A percentile compares a stretch with the other conserved stretches of the same genome.
These are phyloP conservation scores for Tylochromis polylepis DNA, from an alignment of 2,113 vertebrate species.

Conservation along the genomic window DNA sequence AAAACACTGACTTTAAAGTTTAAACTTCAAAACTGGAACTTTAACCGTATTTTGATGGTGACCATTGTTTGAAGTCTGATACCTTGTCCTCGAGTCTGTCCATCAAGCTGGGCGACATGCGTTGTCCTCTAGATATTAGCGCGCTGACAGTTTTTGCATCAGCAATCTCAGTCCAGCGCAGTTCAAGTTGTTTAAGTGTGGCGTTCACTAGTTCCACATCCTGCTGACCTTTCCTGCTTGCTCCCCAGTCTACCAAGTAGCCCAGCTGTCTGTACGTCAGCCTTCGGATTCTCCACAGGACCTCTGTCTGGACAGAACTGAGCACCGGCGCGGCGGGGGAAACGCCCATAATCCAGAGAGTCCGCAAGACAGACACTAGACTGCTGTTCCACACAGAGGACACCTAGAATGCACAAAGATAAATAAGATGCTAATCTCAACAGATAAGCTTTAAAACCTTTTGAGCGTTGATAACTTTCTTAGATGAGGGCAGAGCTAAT, in stretches of 20 bases:
- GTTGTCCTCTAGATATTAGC: slow-evolving; percentile 69
- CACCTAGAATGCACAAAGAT: slow-evolving; percentile 61
- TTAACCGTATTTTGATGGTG: neutral
- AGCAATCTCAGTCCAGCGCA: slow-evolving; percentile 86
- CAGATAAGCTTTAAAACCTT: neutral
- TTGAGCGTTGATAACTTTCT: neutral
- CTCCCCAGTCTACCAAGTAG: slow-evolving; percentile 66
- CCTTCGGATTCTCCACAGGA: slow-evolving; percentile 82
- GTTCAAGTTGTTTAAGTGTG: slow-evolving; percentile 81
- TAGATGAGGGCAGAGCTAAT: neutral
- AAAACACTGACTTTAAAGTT: neutral
- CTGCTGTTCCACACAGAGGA: slow-evolving; percentile 72
- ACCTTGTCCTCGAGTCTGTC: slow-evolving; percentile 93
- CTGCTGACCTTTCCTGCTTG: slow-evolving; percentile 25
- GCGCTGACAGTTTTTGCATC: slow-evolving; percentile 65
- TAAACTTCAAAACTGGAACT: neutral
- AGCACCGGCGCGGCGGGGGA: slow-evolving; percentile 11
- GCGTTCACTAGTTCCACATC: slow-evolving; percentile 60
- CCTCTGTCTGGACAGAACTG: slow-evolving; percentile 80
- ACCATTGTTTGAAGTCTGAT: neutral
- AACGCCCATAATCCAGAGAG: slow-evolving; percentile 67
- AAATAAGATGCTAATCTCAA: neutral
- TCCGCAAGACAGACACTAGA: slow-evolving; percentile 74
- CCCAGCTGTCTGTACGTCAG: slow-evolving; percentile 75
- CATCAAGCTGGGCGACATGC: slow-evolving; percentile 72